Base-by-base conservation (phyloP, 2,888 invertebrate genomes). In the Nomada fabriciana region DNA sequence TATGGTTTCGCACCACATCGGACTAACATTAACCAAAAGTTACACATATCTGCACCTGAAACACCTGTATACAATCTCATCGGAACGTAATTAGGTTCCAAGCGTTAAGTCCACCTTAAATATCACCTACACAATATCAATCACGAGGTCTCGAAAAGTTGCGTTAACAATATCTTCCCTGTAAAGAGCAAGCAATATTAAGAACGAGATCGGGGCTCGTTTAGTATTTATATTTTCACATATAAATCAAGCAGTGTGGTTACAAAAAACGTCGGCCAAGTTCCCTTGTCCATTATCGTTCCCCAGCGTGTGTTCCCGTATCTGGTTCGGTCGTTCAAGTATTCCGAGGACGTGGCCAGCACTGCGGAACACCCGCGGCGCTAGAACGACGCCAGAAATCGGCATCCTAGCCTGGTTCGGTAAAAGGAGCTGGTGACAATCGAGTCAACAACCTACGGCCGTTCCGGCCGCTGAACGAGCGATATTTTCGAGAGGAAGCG, bases 371-470 rank as follows among this genome's bases (percentile, higher is more conserved):
- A 65, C 70, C 77, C 80, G 64, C 65, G 64, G 77, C 70, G 77
- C 52, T 53, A 60, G 59, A 63, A 43, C 76, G 64, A 47, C 42
- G 68, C 60, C 73, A 75, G 78, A 42, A 67, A 78, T 78, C 71
- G 78, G 72, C 55, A 67, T 72, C 67, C 60, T 61, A 36, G 55
- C 53, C 25, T 23, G 50, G 71, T 63, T 68, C 42, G 73, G 80
- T 69, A 80, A 83, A 82, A 73, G 80, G 82, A 83, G 78, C 72
- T 76, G 82, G 84, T 88, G 88, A 88, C 88, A 89, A 89, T 87
- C 85, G 88, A 91, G 91, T 91, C 91, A 90, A 91, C 89, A 91
- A 90, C 91, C 91, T 89, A 86, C 86, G 85, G 86, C 84, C 86
- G 91, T 90, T 91, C 87, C 86, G 88, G 80, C 88, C 85, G 89